A percentile compares a stretch with the other conserved stretches of the same genome.
phyloP scores from a whole-genome alignment of 2,113 vertebrate species.

The Psittacara wagleri region DNA sequence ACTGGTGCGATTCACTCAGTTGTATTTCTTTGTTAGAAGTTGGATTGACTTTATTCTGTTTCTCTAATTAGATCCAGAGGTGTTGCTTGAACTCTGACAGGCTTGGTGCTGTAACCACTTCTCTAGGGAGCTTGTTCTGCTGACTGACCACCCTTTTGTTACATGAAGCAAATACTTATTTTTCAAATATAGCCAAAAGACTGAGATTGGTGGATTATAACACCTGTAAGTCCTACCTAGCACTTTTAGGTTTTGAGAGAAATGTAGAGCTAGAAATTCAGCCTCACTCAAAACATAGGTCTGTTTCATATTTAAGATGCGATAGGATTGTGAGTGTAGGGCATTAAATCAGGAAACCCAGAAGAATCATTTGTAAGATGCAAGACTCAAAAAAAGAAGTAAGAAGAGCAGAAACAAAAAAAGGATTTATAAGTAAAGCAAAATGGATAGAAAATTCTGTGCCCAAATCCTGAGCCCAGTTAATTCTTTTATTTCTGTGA shows the following conservation, averaged over 20 bases:
- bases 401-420: not conserved
- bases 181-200: not conserved
- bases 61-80: not conserved
- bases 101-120: not conserved
- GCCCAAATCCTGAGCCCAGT: not conserved
- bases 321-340: not conserved
- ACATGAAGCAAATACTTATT: not conserved
- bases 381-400: not conserved
- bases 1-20: not conserved
- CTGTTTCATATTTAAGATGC: not conserved
- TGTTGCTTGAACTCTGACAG: not conserved
- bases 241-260: not conserved
- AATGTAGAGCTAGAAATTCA: not conserved
- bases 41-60: not conserved
- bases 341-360: not conserved
- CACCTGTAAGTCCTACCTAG: not conserved
- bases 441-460: not conserved
- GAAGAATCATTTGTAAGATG: not conserved
- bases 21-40: not conserved
- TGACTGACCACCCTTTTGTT: rapidly evolving
- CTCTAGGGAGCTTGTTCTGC: not conserved
- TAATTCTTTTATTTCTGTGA: not conserved
- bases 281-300: not conserved
- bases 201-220: not conserved
- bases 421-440: not conserved